Percentiles rank a stretch among this genome's conserved stretches.
Conservation (phyloP, 2,113 vertebrate species). For the Columbina picui region DNA sequence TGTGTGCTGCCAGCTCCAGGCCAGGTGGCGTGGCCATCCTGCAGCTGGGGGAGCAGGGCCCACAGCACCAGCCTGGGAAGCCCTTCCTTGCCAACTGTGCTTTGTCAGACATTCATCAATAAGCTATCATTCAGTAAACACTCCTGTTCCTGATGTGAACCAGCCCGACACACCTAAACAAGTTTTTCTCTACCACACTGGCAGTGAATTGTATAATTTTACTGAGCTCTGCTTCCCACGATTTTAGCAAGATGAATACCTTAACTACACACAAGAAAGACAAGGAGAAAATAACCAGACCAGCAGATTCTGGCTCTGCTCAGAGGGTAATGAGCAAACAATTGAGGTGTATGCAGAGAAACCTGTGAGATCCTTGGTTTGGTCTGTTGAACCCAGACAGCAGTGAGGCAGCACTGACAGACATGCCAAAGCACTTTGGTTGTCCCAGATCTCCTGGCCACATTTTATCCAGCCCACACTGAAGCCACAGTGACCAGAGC, state of each 20-base stretch:
- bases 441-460: not conserved
- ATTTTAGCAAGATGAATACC: not conserved
- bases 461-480: not conserved
- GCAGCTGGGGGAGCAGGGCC: not conserved
- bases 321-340: not conserved
- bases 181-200: not conserved
- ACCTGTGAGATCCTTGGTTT: not conserved
- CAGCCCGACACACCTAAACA: not conserved
- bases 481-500: not conserved
- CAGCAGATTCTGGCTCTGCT: not conserved
- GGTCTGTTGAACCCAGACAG: not conserved
- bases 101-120: not conserved
- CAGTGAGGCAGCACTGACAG: not conserved
- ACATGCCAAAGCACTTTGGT: not conserved
- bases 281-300: not conserved
- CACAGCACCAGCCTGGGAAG: not conserved
- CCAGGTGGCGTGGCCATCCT: not conserved
- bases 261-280: not conserved
- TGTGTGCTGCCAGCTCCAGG: not conserved
- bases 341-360: not conserved
- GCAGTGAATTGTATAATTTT: not conserved
- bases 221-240: not conserved
- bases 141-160: not conserved
- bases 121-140: not conserved
- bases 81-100: rapidly evolving